These are phyloP conservation scores for Hypotaenidia philippensis DNA, from an alignment of 2,797 vertebrate species.

Conservation along the genomic window DNA sequence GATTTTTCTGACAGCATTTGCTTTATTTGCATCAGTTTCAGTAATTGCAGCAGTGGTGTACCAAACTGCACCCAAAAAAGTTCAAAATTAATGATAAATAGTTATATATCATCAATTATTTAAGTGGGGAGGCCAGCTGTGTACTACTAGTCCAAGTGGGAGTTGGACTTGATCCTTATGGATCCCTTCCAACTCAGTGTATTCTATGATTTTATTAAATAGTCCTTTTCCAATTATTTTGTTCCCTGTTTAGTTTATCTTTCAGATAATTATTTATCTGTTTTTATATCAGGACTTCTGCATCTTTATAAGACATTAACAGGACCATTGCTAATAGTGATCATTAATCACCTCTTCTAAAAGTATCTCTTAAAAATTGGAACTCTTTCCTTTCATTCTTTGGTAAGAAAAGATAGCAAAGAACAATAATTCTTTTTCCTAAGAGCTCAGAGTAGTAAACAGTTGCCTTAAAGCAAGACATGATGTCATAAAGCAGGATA, in stretches of 20 bases:
- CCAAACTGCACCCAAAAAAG: neutral
- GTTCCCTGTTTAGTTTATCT: neutral
- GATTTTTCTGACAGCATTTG: neutral
- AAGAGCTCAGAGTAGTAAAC: slow-evolving; percentile 37
- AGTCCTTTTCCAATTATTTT: neutral
- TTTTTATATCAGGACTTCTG: neutral
- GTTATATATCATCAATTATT: neutral
- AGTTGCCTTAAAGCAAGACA: slow-evolving; percentile 26
- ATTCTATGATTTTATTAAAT: neutral
- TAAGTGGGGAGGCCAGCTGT: neutral
- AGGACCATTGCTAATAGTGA: neutral
- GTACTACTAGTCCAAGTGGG: neutral
- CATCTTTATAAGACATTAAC: neutral
- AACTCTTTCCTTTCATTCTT: neutral
- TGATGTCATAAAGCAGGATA: slow-evolving; percentile 27
- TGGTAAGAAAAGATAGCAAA: neutral
- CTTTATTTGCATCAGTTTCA: neutral
- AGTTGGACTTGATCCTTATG: too few relatives aligned
- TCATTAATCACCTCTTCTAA: neutral
- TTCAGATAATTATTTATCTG: neutral
- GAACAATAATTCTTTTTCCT: neutral
- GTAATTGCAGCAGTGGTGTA: neutral
- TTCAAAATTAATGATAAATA: neutral
- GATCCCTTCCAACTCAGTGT: too few relatives aligned
- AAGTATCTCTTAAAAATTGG: neutral